Conservation (phyloP, 1,140 invertebrate genomes). For the Tetragnatha versicolor region DNA sequence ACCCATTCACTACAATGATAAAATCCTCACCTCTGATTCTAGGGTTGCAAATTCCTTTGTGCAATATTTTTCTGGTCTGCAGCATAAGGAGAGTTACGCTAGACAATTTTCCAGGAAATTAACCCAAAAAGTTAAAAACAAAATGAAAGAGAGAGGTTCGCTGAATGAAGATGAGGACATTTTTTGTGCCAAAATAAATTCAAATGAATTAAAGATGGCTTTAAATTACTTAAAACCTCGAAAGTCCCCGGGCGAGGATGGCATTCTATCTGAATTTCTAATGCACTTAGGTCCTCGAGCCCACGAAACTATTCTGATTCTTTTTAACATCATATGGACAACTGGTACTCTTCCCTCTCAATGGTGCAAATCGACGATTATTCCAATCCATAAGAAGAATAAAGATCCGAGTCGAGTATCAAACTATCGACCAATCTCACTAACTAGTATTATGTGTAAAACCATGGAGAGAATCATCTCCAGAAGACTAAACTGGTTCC, state of each 20-base stretch:
- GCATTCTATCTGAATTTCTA: conserved; percentile 15
- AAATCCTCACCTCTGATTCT: neutral
- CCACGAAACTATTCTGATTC: neutral
- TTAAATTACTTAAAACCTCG: neutral
- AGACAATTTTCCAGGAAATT: neutral
- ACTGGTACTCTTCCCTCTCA: neutral
- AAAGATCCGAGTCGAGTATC: neutral
- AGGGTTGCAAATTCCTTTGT: neutral
- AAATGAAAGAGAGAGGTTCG: neutral
- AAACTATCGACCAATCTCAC: neutral
- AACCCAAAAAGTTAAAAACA: no score
- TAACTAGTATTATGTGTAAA: neutral
- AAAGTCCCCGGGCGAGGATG: conserved; percentile 23
- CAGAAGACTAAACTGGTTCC: conserved; percentile 3
- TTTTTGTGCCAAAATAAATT: neutral
- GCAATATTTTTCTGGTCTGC: neutral
- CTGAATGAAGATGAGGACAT: neutral
- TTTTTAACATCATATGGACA: conserved; percentile 13
- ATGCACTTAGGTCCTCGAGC: neutral
- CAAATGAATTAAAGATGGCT: neutral
- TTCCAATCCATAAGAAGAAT: conserved; percentile 9
- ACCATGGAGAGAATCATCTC: conserved; percentile 23
- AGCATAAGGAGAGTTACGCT: neutral
- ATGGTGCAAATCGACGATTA: neutral
- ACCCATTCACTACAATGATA: neutral